Conservation (phyloP, 2,888 invertebrate genomes). For the Arenicola marina region DNA sequence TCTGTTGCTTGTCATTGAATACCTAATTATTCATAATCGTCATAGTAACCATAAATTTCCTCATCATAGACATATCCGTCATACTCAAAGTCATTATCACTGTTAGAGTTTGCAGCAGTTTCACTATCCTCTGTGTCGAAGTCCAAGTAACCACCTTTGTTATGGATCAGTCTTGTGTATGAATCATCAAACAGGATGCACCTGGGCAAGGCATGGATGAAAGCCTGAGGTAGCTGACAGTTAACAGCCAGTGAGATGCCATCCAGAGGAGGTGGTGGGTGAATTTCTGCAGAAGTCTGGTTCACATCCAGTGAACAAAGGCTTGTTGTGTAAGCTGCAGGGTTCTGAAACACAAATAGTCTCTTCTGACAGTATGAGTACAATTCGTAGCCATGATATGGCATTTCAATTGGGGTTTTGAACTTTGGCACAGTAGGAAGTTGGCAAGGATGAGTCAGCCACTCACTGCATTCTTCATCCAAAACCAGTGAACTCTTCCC, state of each 20-base stretch:
- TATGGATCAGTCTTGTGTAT: slow-evolving; percentile 48
- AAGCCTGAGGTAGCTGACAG: slow-evolving; percentile 38
- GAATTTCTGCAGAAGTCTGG: slow-evolving; percentile 41
- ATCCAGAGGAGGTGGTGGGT: slow-evolving; percentile 55
- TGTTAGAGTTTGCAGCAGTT: slow-evolving; percentile 38
- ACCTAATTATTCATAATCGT: no score
- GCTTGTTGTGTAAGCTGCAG: slow-evolving; percentile 51
- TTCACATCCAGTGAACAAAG: slow-evolving; percentile 47
- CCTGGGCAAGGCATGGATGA: slow-evolving; percentile 38
- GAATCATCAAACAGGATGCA: slow-evolving; percentile 49
- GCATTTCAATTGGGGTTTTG: slow-evolving; percentile 33
- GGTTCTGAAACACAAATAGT: slow-evolving; percentile 50
- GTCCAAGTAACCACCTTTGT: slow-evolving; percentile 7
- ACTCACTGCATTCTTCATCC: slow-evolving; percentile 51
- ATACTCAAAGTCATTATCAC: slow-evolving; percentile 48
- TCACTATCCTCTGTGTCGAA: slow-evolving; percentile 48
- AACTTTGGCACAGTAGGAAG: slow-evolving; percentile 39
- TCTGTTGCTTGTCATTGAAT: no score
- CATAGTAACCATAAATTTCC: slow-evolving; percentile 55
- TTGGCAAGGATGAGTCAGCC: slow-evolving; percentile 48
- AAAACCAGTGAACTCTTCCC: slow-evolving; percentile 51
- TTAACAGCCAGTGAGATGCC: slow-evolving; percentile 49
- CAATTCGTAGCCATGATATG: slow-evolving; percentile 47
- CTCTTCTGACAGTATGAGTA: slow-evolving; percentile 44
- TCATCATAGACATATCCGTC: slow-evolving; percentile 55